Evolutionary conservation across 2,113 vertebrate species (phyloP).

Genomic region (Pterophyllum scalare): DNA sequence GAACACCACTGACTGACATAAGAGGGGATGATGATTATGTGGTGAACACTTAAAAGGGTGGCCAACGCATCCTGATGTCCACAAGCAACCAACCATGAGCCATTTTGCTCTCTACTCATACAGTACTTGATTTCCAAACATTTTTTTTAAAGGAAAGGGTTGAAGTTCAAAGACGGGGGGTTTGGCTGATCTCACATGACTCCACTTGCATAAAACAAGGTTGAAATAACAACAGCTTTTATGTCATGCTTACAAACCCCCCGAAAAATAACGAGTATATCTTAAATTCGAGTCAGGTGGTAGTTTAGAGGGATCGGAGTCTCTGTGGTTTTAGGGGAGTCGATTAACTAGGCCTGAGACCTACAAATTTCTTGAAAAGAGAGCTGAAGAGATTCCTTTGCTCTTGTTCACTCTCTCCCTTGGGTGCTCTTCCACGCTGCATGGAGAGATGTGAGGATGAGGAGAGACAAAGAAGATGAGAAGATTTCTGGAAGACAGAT

Average conservation of each 20-base stretch:
- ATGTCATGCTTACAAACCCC: neutral
- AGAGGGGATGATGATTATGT: neutral
- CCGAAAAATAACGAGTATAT: constrained; percentile 2
- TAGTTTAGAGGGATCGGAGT: neutral
- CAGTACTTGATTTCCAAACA: neutral
- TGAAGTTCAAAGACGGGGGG: neutral
- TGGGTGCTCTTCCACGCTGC: constrained; percentile 26
- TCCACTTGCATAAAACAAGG: neutral
- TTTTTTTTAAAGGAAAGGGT: neutral
- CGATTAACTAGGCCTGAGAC: constrained; percentile 37
- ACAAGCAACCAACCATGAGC: neutral
- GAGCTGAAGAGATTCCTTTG: constrained; percentile 4
- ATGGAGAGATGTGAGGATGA: constrained; percentile 34
- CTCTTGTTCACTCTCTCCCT: constrained; percentile 27
- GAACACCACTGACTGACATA: neutral
- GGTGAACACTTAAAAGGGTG: neutral
- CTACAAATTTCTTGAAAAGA: constrained; percentile 34
- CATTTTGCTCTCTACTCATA: neutral
- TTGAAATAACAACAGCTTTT: neutral
- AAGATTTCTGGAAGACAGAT: constrained; percentile 38
- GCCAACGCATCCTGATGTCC: neutral
- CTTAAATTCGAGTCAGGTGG: constrained; percentile 35
- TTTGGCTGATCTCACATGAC: neutral
- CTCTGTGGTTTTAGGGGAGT: constrained; percentile 14
- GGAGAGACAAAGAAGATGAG: constrained; percentile 46